Evolutionary conservation across 2,113 vertebrate genomes (phyloP).

Genomic region (Indri indri): DNA sequence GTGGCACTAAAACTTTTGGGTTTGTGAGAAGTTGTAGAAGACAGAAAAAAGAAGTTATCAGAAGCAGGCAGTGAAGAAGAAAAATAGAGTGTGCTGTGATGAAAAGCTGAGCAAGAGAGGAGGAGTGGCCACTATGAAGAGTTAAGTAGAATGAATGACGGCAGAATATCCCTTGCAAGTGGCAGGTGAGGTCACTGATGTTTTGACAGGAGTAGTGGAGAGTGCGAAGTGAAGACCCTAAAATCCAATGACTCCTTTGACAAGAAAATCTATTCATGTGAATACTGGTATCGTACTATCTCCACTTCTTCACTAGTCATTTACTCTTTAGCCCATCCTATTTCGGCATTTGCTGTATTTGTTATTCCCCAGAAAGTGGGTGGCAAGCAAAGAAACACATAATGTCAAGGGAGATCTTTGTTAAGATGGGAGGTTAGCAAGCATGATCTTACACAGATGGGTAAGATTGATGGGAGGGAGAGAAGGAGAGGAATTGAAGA

Average conservation of each 20-base stretch:
- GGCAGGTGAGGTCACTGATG: accelerated
- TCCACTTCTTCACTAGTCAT: too few species aligned
- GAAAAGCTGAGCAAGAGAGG: neutral
- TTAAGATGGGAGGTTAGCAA: too few species aligned
- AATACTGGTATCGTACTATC: too few species aligned
- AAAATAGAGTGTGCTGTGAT: too few species aligned
- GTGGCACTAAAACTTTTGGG: too few species aligned
- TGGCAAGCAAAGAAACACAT: neutral
- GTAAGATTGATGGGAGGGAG: neutral
- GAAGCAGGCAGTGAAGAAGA: neutral
- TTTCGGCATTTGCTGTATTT: neutral
- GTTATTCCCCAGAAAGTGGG: neutral
- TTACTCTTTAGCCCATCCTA: too few species aligned
- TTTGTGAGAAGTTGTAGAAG: neutral
- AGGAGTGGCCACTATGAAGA: neutral
- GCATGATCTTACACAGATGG: accelerated
- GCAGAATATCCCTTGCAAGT: too few species aligned
- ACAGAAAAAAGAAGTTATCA: neutral
- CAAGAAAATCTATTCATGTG: accelerated
- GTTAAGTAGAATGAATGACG: neutral
- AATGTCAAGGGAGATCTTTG: accelerated
- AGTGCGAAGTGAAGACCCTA: accelerated
- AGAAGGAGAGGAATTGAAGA: neutral
- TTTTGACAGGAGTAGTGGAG: neutral
- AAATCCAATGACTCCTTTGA: neutral